Percentiles rank a stretch among this genome's conserved stretches.
These are phyloP conservation scores for Amazona guildingii DNA, from an alignment of 2,113 vertebrate species.

Conservation along the genomic window DNA sequence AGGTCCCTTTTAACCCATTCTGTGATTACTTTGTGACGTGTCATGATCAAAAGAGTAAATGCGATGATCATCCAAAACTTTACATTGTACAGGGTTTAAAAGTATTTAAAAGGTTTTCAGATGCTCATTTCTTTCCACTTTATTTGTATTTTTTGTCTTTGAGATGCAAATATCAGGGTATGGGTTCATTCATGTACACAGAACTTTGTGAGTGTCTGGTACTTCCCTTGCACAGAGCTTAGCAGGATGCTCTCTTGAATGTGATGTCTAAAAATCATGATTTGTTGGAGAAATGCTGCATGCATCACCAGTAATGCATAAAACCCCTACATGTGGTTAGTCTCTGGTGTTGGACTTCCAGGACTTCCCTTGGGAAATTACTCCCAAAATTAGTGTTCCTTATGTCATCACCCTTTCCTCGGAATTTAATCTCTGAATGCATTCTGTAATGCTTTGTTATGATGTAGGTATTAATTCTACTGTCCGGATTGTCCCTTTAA, in stretches of 20 bases:
- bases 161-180: background rate
- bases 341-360: background rate
- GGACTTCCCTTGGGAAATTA: background rate
- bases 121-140: background rate
- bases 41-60: background rate
- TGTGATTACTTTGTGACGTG: background rate
- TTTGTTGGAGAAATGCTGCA: background rate
- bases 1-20: background rate
- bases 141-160: fast-evolving
- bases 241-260: background rate
- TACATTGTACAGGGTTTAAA: background rate
- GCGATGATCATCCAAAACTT: background rate
- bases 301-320: background rate
- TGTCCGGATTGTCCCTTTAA: background rate
- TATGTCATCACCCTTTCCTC: background rate
- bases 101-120: background rate
- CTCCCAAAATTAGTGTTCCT: background rate
- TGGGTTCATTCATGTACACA: background rate
- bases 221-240: background rate
- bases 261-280: background rate
- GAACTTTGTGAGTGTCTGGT: background rate
- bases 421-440: background rate
- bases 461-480: background rate
- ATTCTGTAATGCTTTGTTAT: background rate
- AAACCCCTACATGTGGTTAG: background rate